Evolutionary conservation across 2,888 invertebrate genomes (phyloP).

Genomic region (Leptura quadrifasciata): DNA sequence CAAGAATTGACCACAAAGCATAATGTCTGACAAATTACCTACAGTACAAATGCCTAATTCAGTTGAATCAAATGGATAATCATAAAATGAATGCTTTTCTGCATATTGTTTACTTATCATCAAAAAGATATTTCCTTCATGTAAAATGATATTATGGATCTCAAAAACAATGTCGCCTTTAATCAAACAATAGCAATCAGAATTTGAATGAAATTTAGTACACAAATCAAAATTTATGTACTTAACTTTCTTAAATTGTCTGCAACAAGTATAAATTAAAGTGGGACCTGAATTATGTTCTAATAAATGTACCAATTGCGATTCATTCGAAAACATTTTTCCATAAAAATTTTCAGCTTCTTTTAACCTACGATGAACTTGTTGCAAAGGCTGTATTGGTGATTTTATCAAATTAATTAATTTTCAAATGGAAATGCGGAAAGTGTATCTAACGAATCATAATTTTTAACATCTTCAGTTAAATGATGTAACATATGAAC

Average conservation of each 20-base stretch:
- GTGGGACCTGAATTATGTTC: slow-evolving; percentile 18
- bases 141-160: slow-evolving; percentile 14
- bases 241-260: slow-evolving; percentile 9
- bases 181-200: slow-evolving; percentile 13
- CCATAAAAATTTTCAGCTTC: background rate
- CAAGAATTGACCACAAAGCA: background rate
- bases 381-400: background rate
- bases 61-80: slow-evolving; percentile 3
- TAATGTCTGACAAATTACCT: background rate
- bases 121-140: slow-evolving; percentile 13
- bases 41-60: slow-evolving; percentile 12
- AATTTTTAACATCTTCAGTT: slow-evolving; percentile 9
- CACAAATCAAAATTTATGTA: background rate
- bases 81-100: background rate
- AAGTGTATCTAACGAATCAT: slow-evolving; percentile 21
- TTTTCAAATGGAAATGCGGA: slow-evolving; percentile 21
- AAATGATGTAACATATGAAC: slow-evolving; percentile 18
- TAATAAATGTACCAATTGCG: slow-evolving; percentile 3
- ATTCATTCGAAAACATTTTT: background rate
- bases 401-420: slow-evolving; percentile 14
- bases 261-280: background rate
- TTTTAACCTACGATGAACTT: slow-evolving; percentile 6
- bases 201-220: slow-evolving; percentile 3
- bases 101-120: slow-evolving; percentile 11
- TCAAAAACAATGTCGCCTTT: slow-evolving; percentile 1